Conservation (phyloP, 1,140 invertebrate genomes). For the Bombus sibiricus region DNA sequence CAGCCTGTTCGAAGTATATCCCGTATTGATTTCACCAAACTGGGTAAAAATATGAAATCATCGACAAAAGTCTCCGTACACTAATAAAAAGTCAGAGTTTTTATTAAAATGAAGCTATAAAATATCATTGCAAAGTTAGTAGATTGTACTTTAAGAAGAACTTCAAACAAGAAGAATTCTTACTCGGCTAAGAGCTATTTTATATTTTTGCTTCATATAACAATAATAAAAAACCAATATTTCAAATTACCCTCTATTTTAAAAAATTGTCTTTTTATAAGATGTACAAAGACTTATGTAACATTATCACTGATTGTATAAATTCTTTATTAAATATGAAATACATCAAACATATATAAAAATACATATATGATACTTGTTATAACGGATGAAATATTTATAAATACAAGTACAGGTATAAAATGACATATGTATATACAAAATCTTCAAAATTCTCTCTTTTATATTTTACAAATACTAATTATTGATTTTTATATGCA, state of each 20-base stretch:
- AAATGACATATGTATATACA: not conserved
- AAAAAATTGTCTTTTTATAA: not conserved
- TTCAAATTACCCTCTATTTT: too few species aligned
- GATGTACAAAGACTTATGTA: not conserved
- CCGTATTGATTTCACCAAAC: slow-evolving; percentile 14
- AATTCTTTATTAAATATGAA: not conserved
- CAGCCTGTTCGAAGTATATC: slow-evolving; percentile 10
- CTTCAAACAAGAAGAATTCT: too few species aligned
- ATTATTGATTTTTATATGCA: not conserved
- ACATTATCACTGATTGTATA: not conserved
- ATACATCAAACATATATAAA: not conserved
- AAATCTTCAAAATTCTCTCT: not conserved
- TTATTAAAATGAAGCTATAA: not conserved
- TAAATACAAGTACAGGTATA: not conserved
- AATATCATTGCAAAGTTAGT: too few species aligned
- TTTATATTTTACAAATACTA: not conserved
- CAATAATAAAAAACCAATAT: too few species aligned
- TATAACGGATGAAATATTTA: not conserved
- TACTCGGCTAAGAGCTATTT: too few species aligned
- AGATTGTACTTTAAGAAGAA: too few species aligned
- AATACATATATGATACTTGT: not conserved
- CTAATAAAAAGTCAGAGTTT: not conserved
- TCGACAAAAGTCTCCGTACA: not conserved
- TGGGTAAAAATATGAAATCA: slow-evolving; percentile 9
- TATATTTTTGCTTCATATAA: too few species aligned